Percentiles rank a stretch among this genome's conserved stretches.
Conservation (phyloP, 2,113 vertebrate genomes). For the Dunckerocampus dactyliophorus region DNA sequence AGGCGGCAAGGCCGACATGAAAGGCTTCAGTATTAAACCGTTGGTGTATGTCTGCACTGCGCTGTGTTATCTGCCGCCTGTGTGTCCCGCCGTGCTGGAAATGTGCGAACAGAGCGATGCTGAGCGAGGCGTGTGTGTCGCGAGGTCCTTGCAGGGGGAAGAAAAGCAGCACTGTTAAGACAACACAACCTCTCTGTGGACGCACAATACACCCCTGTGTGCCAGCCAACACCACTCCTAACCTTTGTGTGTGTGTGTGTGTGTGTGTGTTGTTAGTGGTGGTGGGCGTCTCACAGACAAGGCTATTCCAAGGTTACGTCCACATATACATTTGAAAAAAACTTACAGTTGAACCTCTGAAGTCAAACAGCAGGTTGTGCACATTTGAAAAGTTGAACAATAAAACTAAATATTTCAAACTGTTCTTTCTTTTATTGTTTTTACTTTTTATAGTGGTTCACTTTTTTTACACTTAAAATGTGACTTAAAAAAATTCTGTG, state of each 20-base stretch:
- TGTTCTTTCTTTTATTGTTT: not conserved
- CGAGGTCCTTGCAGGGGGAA: constrained; percentile 51
- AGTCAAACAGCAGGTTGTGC: not conserved
- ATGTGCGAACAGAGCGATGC: constrained; percentile 39
- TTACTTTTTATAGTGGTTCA: no score
- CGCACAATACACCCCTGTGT: constrained; percentile 43
- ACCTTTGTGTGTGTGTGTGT: constrained; percentile 8
- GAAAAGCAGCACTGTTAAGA: constrained; percentile 59
- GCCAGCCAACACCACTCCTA: constrained; percentile 16
- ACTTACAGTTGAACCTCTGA: not conserved
- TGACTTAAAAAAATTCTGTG: no score
- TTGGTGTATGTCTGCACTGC: constrained; percentile 8
- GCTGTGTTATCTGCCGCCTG: constrained; percentile 11
- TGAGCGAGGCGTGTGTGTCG: constrained; percentile 41
- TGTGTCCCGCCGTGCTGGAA: constrained; percentile 6
- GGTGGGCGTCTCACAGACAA: constrained; percentile 18
- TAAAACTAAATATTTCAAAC: no score
- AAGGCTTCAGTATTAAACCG: constrained; percentile 10
- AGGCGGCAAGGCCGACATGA: not conserved
- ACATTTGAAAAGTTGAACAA: no score
- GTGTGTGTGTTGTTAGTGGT: constrained; percentile 6
- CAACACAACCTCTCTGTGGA: constrained; percentile 58
- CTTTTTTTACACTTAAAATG: no score
- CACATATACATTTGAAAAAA: not conserved
- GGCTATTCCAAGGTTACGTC: constrained; percentile 30